Base-by-base conservation (phyloP, 1,140 invertebrate genomes). In the Cydia fagiglandana region DNA sequence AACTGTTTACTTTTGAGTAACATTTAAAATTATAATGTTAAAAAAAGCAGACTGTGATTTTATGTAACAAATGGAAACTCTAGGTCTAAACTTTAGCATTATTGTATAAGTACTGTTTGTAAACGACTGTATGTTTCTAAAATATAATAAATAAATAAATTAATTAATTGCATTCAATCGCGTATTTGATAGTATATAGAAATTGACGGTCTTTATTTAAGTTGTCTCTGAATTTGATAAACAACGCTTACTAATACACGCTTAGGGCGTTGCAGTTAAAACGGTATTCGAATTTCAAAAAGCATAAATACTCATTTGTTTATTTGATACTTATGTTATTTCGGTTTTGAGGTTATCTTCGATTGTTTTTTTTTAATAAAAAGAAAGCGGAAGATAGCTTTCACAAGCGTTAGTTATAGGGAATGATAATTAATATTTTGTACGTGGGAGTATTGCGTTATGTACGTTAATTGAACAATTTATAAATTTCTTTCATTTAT, bases 351-450 rank as follows among this genome's bases (percentile, higher is more conserved):
- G 20, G 56, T 24, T 20, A 61, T 24, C 10, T 12, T 10, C 10
- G 56, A 61, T 61, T 61, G 56, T 61, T 61, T 61, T 61, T 61
- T 24, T 61, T 61, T 61, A 24, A 56, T 56, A 56, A 56, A 56
- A 56, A 24, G 56, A 61, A 61, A 61, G 56, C 56, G 56, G 56
- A 24, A 61, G 56, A 20, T 61, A 24, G 4, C 56, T 61, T 61
- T 61, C 56, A 61, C 56, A 61, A 61, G 20, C 9, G 56, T 61
- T 61, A 61, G 20, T 61, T 24, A 61, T 24, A 3, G 7, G 17
- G n/a, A 61, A 61, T 61, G 7, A 61, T 61, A 61, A 61, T 61
- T 61, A 24, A 61, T 17, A 12, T 61, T 24, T 61, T 24, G 56
- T 61, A 10, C 20, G 56, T 61, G 24, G 20, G 17, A 9, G 56